Percentiles rank a stretch among this genome's conserved stretches.
Evolutionary conservation across 2,113 vertebrate genomes (phyloP).

Genomic region (Hoplias malabaricus): DNA sequence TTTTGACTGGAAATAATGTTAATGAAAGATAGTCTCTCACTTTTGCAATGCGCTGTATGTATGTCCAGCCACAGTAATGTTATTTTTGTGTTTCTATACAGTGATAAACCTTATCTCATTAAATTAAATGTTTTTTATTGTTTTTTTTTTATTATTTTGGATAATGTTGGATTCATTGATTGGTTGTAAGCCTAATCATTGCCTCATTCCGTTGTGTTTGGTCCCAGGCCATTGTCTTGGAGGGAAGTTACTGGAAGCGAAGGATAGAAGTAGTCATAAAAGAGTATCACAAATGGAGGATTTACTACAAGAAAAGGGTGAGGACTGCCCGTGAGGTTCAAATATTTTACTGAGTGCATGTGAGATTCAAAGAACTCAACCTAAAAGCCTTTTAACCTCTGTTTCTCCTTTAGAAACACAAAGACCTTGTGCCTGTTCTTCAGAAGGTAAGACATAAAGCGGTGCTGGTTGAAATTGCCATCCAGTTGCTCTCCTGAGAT

Average conservation of each 20-base stretch:
- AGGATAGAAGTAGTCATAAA: constrained; percentile 96
- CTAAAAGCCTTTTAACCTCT: not conserved
- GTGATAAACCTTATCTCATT: not conserved
- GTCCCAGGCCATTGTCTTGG: constrained; percentile 87
- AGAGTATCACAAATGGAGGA: constrained; percentile 98
- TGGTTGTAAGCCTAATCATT: not conserved
- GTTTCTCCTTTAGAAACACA: constrained; percentile 72
- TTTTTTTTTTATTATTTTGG: not conserved
- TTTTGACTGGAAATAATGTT: too few relatives aligned
- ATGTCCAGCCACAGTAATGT: not conserved
- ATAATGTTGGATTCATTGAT: not conserved
- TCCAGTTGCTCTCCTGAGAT: not conserved
- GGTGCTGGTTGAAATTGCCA: not conserved
- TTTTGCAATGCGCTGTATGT: too few relatives aligned
- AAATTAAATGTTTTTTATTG: not conserved
- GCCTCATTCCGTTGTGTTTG: not conserved
- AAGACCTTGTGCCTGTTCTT: constrained; percentile 72
- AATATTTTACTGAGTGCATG: not conserved
- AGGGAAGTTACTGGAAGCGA: constrained; percentile 97
- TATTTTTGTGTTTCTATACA: not conserved
- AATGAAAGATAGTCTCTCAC: too few relatives aligned
- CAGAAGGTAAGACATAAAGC: constrained; percentile 67
- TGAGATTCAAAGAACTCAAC: not conserved
- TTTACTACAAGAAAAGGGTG: constrained; percentile 96
- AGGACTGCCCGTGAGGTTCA: constrained; percentile 49